Evolutionary conservation across 1,140 invertebrate species (phyloP), one percentile per base, ranked within the genome.

Genomic region (Acromyrmex charruanus): DNA sequence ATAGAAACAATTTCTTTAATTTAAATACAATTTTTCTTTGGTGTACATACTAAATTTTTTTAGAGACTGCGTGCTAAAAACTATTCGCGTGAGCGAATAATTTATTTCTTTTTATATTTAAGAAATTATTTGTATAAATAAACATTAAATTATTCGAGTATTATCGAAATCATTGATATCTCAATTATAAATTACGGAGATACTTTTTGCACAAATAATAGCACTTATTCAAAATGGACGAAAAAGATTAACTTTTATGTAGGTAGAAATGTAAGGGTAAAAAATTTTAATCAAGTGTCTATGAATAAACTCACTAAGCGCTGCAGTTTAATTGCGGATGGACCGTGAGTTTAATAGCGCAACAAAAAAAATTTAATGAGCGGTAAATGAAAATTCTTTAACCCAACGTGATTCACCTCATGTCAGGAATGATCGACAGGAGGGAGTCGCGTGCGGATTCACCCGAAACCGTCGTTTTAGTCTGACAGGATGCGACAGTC

Each of bases 401-500:
- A 44, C 10, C 18, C 35, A 3, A 14, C 3, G 51, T n/a, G 72
- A 59, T 59, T 51, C 14, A 14, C 6, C 14, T 21, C 14, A 16
- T 55, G 18, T 77, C 21, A n/a, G 9, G 21, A 39, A 44, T 59
- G 31, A 75, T 65, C 39, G 58, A 65, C 49, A 18, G 25, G 35
- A n/a, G 16, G 44, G 12, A 18, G 12, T 35, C 28, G 63, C 31
- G 35, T 77, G 44, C n/a, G 63, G 68, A 51, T 69, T 77, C 18
- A 25, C 49, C 61, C 39, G 12, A 81, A n/a, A 39, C 6, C 18
- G 51, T n/a, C 39, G 7, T 79, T 35, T 35, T 21, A 28, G 28
- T 5, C 2, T 39, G 65, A 81, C 51, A 39, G 66, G 31, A 71
- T 55, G 51, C 51, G 77, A 81, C 65, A 81, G 49, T 6, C 1